Percentiles rank a stretch among this genome's conserved stretches.
phyloP scores from a whole-genome alignment of 2,797 vertebrate species.

The Loris lydekkerianus region DNA sequence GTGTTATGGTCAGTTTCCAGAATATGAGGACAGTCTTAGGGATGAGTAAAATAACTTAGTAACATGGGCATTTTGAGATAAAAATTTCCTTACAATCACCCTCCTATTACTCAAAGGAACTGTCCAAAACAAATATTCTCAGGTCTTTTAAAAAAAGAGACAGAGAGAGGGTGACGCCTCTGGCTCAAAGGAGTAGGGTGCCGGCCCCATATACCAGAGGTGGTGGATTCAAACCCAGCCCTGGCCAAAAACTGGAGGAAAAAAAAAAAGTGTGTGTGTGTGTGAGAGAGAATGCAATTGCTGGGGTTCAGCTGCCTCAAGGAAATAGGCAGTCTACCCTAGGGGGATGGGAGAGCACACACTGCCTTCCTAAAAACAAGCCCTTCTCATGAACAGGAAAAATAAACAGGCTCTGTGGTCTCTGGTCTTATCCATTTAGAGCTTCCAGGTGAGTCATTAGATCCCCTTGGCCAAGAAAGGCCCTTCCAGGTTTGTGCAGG shows the following conservation, averaged over 20 bases:
- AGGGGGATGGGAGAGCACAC: not conserved
- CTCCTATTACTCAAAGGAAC: not conserved
- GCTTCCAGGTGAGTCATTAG: not conserved
- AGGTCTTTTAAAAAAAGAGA: not conserved
- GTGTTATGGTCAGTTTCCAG: not conserved
- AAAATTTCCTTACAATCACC: not conserved
- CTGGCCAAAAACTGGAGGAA: no score
- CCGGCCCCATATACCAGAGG: no score
- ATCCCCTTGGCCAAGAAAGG: not conserved
- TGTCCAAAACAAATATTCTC: slow-evolving; percentile 44
- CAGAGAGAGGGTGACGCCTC: not conserved
- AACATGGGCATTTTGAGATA: slow-evolving; percentile 4
- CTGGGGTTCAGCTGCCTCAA: not conserved
- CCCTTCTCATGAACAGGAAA: not conserved
- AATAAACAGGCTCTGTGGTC: not conserved
- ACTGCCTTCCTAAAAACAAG: slow-evolving; percentile 41
- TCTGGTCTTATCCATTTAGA: slow-evolving; percentile 17
- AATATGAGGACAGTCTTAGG: not conserved
- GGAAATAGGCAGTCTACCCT: not conserved
- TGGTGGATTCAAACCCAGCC: no score
- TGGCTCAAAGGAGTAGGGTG: no score
- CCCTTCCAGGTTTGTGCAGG: not conserved
- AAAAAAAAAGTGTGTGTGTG: not conserved
- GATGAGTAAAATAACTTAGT: slow-evolving; percentile 7
- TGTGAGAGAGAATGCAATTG: not conserved